Evolutionary conservation across 2,113 vertebrate genomes (phyloP).

Genomic region (Gyps fulvus): DNA sequence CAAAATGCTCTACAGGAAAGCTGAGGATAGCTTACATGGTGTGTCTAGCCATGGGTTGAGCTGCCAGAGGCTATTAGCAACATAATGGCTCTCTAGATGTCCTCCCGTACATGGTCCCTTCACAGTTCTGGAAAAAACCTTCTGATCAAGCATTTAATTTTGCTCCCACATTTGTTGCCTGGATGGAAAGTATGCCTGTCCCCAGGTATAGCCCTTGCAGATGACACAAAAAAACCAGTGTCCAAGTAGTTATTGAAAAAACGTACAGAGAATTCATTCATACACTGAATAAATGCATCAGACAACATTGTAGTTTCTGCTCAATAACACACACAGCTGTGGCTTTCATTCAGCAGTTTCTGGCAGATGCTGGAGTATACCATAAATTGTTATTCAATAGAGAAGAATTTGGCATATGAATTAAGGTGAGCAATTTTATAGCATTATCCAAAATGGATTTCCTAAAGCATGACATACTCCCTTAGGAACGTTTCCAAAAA

Average conservation of each 20-base stretch:
- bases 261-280: not conserved
- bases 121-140: not conserved
- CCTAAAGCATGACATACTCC: conserved; percentile 44
- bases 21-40: not conserved
- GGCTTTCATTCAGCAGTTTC: conserved; percentile 54
- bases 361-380: conserved; percentile 14
- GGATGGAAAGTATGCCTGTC: not conserved
- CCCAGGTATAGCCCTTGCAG: not conserved
- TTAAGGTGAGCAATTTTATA: conserved; percentile 63
- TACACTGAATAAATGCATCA: not conserved
- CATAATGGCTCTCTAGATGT: not conserved
- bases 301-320: not conserved
- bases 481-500: conserved; percentile 63
- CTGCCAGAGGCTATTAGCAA: not conserved
- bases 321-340: conserved; percentile 8
- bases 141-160: not conserved
- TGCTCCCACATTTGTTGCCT: not conserved
- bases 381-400: conserved; percentile 54
- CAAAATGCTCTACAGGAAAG: not conserved
- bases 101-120: not conserved
- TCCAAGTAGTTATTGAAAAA: not conserved
- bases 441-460: conserved; percentile 58
- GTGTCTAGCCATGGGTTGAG: not conserved
- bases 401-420: conserved; percentile 56
- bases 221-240: not conserved